Conservation (phyloP, 2,888 invertebrate genomes). For the Eristalinus sepulchralis region DNA sequence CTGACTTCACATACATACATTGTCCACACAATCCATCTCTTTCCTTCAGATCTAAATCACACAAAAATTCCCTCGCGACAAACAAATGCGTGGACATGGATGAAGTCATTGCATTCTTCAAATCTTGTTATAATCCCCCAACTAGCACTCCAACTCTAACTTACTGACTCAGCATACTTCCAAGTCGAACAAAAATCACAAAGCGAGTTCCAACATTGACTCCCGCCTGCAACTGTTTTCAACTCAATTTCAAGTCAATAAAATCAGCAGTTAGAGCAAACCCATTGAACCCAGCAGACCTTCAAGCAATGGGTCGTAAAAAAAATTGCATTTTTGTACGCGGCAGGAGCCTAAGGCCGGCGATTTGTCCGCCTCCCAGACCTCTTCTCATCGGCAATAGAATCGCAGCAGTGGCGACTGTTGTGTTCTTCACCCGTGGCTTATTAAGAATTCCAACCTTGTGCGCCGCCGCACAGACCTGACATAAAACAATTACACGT, state of each 20-base stretch:
- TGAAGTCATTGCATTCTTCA: neutral
- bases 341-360: neutral
- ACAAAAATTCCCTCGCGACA: neutral
- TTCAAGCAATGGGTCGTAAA: neutral
- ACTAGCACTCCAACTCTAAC: neutral
- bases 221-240: neutral
- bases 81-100: neutral
- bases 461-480: constrained; percentile 36
- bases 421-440: constrained; percentile 39
- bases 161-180: neutral
- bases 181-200: neutral
- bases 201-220: neutral
- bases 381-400: neutral
- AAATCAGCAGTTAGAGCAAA: neutral
- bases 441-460: constrained; percentile 50
- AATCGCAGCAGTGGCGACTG: neutral
- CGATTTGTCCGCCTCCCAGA: neutral
- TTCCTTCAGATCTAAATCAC: too few relatives aligned
- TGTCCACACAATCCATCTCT: too few relatives aligned
- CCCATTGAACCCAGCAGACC: neutral
- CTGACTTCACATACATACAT: too few relatives aligned
- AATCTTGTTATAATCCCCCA: neutral
- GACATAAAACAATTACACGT: constrained; percentile 47
- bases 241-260: neutral
- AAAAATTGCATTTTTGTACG: neutral